These are phyloP conservation scores for Pseudoips prasinana DNA, from an alignment of 2,888 invertebrate species.

Conservation along the genomic window DNA sequence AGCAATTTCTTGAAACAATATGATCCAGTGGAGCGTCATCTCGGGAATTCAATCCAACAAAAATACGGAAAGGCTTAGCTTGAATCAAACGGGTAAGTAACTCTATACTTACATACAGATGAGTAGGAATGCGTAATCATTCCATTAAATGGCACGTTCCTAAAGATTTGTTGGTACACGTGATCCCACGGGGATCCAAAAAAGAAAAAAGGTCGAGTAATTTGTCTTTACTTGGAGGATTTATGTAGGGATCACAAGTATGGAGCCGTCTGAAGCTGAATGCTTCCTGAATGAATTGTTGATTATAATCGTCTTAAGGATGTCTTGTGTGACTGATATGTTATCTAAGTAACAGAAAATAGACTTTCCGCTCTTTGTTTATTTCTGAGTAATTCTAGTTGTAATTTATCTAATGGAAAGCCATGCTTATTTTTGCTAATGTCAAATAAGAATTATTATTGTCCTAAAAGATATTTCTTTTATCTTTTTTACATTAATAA, in stretches of 20 bases:
- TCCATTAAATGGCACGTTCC: slow-evolving; percentile 61
- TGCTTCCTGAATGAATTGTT: slow-evolving; percentile 46
- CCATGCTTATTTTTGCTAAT: too few species aligned
- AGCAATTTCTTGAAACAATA: too few species aligned
- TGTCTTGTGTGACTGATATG: slow-evolving; percentile 26
- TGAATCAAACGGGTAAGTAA: background rate
- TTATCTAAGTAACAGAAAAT: background rate
- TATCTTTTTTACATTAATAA: too few species aligned
- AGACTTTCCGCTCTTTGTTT: too few species aligned
- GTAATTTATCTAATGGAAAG: too few species aligned
- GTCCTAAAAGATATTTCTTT: too few species aligned
- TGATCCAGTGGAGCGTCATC: too few species aligned
- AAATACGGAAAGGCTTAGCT: background rate
- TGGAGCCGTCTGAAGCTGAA: slow-evolving; percentile 44
- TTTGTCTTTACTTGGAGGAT: slow-evolving; percentile 74
- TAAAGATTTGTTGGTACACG: slow-evolving; percentile 59
- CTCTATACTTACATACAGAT: slow-evolving; percentile 12
- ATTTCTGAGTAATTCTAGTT: too few species aligned
- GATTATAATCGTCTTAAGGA: slow-evolving; percentile 44
- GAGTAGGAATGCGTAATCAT: slow-evolving; percentile 61
- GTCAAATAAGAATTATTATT: too few species aligned
- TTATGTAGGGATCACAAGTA: slow-evolving; percentile 63
- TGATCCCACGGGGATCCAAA: slow-evolving; percentile 60
- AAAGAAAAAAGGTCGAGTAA: slow-evolving; percentile 69
- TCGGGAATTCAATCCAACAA: too few species aligned